phyloP scores from a whole-genome alignment of 2,113 vertebrate genomes.

The Dasyurus viverrinus region DNA sequence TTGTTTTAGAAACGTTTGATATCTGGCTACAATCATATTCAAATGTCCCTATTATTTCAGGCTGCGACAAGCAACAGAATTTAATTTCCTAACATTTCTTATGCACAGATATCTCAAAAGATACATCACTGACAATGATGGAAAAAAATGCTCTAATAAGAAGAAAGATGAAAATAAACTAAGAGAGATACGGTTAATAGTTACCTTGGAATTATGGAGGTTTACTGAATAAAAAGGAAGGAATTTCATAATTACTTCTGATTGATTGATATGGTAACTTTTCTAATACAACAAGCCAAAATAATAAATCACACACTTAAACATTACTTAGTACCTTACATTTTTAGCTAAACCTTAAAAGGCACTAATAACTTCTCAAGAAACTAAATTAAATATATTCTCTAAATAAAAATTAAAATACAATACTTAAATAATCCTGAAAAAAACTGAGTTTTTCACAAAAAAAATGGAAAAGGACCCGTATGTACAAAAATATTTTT shows the following conservation, averaged over 20 bases:
- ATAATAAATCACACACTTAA: constrained; percentile 41
- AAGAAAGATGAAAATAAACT: constrained; percentile 33
- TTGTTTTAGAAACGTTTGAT: constrained; percentile 30
- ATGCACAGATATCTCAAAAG: background rate
- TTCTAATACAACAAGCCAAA: constrained; percentile 42
- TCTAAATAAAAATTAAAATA: background rate
- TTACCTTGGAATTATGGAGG: constrained; percentile 48
- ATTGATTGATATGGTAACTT: constrained; percentile 52
- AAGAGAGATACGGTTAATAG: constrained; percentile 59
- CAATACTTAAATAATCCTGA: background rate
- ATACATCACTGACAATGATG: background rate
- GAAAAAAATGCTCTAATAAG: constrained; percentile 28
- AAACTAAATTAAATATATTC: constrained; percentile 1
- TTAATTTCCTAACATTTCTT: constrained; percentile 36
- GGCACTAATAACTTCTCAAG: background rate
- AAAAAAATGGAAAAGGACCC: background rate
- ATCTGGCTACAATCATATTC: background rate
- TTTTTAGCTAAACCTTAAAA: constrained; percentile 49
- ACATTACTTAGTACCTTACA: constrained; percentile 9
- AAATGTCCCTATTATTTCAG: constrained; percentile 31
- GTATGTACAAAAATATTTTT: background rate
- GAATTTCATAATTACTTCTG: constrained; percentile 52
- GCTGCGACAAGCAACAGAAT: background rate
- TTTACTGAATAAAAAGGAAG: constrained; percentile 38
- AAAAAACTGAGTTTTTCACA: background rate